Evolutionary conservation across 2,113 vertebrate genomes (phyloP).

Genomic region (Ciconia boyciana): DNA sequence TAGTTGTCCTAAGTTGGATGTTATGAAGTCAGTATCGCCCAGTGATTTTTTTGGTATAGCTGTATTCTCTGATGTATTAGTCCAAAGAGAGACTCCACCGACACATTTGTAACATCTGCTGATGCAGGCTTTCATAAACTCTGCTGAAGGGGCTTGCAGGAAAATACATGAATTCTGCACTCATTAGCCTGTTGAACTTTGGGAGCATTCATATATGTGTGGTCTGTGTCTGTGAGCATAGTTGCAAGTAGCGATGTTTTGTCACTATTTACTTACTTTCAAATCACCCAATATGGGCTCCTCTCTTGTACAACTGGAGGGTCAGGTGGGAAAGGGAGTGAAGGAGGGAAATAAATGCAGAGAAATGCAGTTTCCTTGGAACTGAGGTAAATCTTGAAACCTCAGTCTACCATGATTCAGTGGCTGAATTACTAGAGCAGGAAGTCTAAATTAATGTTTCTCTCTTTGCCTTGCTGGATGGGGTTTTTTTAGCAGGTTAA

Average conservation of each 20-base stretch:
- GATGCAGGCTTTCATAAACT: neutral
- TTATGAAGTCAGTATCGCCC: neutral
- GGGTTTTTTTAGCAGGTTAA: neutral
- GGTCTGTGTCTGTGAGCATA: neutral
- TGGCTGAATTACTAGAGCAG: neutral
- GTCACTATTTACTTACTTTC: neutral
- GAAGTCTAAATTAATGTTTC: slow-evolving; percentile 17
- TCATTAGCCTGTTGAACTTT: neutral
- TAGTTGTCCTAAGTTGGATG: neutral
- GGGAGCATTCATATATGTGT: neutral
- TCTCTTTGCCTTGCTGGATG: slow-evolving; percentile 10
- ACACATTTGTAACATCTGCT: neutral
- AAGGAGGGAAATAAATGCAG: neutral
- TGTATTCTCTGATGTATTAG: neutral
- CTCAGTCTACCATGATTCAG: neutral
- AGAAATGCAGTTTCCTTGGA: neutral
- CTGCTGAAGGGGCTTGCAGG: neutral
- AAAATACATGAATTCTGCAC: neutral
- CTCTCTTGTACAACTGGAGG: neutral
- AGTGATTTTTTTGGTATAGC: neutral
- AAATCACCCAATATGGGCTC: neutral
- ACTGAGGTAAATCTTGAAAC: neutral
- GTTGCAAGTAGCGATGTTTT: neutral
- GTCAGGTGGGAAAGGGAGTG: neutral
- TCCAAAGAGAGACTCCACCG: neutral